Base-by-base conservation (phyloP, 2,113 vertebrate genomes). In the Lagopus leucura region DNA sequence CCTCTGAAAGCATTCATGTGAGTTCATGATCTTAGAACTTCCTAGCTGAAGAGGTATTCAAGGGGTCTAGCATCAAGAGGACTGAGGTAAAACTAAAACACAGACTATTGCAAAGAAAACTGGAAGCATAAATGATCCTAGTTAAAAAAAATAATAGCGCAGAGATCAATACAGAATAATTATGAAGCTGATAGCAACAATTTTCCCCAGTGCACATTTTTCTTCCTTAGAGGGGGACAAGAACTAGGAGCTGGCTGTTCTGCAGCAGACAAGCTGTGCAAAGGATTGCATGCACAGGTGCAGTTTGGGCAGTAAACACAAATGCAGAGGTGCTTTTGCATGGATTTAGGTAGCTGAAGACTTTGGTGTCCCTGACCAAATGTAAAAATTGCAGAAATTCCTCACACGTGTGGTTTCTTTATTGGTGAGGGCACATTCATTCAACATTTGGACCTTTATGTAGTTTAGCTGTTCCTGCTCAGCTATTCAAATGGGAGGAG, bases 241-340 rank as follows among this genome's bases (percentile, higher is more conserved):
- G 65, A 40, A 20, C 58, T 22, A 28, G 0, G 1, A 20, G 6
- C 19, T 3, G 0, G 19, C 47, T 50, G 80, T 64, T 71, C 40
- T 6, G 50, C 57, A 16, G 6, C 2, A 8, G 8, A 13, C 58
- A 32, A 70, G 24, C 70, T 28, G 38, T 36, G 40, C 1, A 3
- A 20, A 19, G 28, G 64, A 13, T 84, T 0, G 3, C 48, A 42
- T 8, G 2, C n/a, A 24, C 9, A 3, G 1, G 43, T 2, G 0
- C 11, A 3, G 19, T 20, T 38, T 5, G 17, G 16, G 61, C 27
- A 28, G 57, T 50, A 48, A n/a, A 82, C 71, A 64, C 61, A 22
- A 82, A 50, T 1, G 3, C 4, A 13, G 52, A 65, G 38, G 34
- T 0, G 1, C 38, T 55, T 89, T 75, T 43, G 42, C 40, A 8